Conservation (phyloP, 2,888 invertebrate species). For the Cancer borealis region DNA sequence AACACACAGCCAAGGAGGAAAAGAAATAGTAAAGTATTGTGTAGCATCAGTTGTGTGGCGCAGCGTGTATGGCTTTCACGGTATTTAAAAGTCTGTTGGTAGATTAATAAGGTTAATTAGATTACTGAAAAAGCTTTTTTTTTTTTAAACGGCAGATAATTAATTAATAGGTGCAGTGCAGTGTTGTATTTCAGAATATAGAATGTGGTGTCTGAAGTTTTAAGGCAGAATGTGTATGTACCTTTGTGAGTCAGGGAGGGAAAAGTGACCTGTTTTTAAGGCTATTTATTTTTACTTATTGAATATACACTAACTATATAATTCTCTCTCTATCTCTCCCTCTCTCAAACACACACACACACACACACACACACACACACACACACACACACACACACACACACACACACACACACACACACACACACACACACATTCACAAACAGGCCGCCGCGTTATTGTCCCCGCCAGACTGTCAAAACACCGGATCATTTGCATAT, state of each 20-base stretch:
- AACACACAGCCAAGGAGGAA: neutral
- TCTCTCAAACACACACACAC: neutral
- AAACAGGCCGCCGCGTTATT: neutral
- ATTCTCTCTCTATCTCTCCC: neutral
- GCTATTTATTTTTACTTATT: no score
- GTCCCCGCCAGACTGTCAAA: neutral
- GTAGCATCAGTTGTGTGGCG: neutral
- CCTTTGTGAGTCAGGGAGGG: neutral
- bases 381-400: conserved; percentile 13
- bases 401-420: conserved; percentile 20
- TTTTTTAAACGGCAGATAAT: neutral
- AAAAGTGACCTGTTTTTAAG: neutral
- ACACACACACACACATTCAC: conserved; percentile 5
- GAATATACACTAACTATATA: no score
- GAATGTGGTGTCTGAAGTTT: neutral
- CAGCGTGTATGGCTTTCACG: neutral
- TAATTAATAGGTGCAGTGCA: neutral
- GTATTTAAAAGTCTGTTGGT: conserved; percentile 1
- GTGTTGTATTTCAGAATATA: neutral
- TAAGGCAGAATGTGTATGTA: neutral
- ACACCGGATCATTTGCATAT: neutral
- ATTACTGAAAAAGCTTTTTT: neutral
- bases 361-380: neutral
- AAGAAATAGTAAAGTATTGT: neutral
- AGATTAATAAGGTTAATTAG: conserved; percentile 30